Evolutionary conservation across 92 coral and sea anemone genomes (phyloP), one percentile per base, ranked within the genome.

Genomic region (Parazoanthus darwini): DNA sequence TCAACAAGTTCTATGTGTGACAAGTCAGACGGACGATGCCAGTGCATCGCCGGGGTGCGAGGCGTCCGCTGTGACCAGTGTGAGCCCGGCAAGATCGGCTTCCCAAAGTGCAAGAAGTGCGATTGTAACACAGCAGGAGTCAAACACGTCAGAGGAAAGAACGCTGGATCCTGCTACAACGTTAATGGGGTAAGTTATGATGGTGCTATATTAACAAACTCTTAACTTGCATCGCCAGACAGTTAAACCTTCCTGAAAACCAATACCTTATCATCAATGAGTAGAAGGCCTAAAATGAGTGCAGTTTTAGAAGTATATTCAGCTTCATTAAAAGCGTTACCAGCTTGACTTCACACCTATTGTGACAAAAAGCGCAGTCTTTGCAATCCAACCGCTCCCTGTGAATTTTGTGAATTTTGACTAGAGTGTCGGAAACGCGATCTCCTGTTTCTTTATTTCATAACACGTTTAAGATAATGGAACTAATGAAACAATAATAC

Each of bases 41-140:
- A 73, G 48, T 96, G 99, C 75, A 92, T 90, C 59, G 80, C 90
- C 29, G 90, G 95, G 88, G 93, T 95, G 18, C 89, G 90, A 13
- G 99, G 98, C n/a, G 43, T 63, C 35, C 93, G 86, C 15, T 96
- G 99, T 46, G 96, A 93, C 91, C 92, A 89, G 66, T 96, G 99
- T 79, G 94, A 83, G 26, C n/a, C 92, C 80, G 95, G 93, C 0
- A 88, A 94, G 79, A 93, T 95, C 33, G 96, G 95, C 48, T 96
- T 96, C 75, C 99, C 99, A 35, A 87, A 91, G 33, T 96, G 99
- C 66, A 91, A 75, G 14, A 89, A 80, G 88, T 96, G 99, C 74
- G 85, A 81, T n/a, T 96, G 99, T 82, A 91, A 96, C 72, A 86
- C 98, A 14, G 88, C 85, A n/a, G 99, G 99, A 29, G 89, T 92